Base-by-base conservation (phyloP, 2,888 invertebrate genomes). In the Eristalis pertinax region DNA sequence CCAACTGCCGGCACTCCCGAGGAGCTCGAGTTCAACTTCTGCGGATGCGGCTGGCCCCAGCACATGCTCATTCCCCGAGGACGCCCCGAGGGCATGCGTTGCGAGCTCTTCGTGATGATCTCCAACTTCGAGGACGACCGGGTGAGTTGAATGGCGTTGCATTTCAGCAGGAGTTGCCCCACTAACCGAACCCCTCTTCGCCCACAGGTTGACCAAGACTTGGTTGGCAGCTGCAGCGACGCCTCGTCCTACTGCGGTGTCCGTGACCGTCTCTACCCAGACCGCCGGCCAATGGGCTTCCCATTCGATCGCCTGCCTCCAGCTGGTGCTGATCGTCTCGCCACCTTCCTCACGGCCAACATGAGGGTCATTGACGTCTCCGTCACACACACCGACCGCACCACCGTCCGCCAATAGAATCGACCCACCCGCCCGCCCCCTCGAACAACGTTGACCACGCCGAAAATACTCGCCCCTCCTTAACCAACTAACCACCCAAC, bases 31-130 rank as follows among this genome's bases (percentile, higher is more conserved):
- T 96, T 96, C 93, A 96, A 96, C 93, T 96, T 96, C 94, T 97
- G 97, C 93, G 97, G 97, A 83, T 97, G 97, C 90, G 96, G 97
- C 78, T 96, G 96, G 96, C 97, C 97, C 0, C 95, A 96, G 79
- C 96, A 97, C 91, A 94, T 97, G 95, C 94, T 96, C 2, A 89
- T 96, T 15, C 96, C 96, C 0, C 95, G 95, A 92, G 97, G 97
- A 0, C 95, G 91, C 2, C 90, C 93, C 0, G 93, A 94, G 69
- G 96, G 96, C 0, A 95, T 94, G 91, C 93, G 94, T 0, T 94
- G 95, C 90, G 94, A 96, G 86, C 92, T 96, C 22, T 96, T 96
- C 92, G 95, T 94, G 26, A 96, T 96, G 96, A 93, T 96, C 69
- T 95, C 96, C 84, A 95, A 96, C 92, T 96, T 95, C 92, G 93